Base-by-base conservation (phyloP, 2,113 vertebrate species). In the Scolopax mira region DNA sequence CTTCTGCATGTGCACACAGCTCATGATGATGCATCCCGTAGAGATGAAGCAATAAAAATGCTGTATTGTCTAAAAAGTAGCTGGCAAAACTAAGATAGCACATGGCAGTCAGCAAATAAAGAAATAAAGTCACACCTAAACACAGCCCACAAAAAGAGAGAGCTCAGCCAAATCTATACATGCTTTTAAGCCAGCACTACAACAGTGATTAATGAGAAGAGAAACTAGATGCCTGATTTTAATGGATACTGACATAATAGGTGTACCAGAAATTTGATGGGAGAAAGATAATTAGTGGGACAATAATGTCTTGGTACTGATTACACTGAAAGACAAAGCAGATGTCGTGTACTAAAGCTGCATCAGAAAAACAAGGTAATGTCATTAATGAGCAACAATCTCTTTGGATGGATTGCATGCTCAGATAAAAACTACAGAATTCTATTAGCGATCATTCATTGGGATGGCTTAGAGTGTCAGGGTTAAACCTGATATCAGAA, bases 291-390 rank as follows among this genome's bases (percentile, higher is more conserved):
- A 95, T 93, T 89, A 93, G 83, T 31, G 61, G 78, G 89, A 93
- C 91, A 92, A 87, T 94, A 96, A 90, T 0, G 1, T 87, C 86
- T 90, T 89, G 83, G 58, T 92, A 74, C 86, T 79, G 90, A 96
- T 94, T 93, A 96, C 69, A 60, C 80, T 28, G 65, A 90, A 94
- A 92, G 83, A 93, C 94, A 96, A 93, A 94, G 86, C 89, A 94
- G 86, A 75, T 95, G 89, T 79, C 77, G 23, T 42, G 73, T 89
- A 89, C 89, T 75, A 48, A 94, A 92, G 54, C 75, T 96, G 94
- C 93, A 90, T 85, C 79, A 85, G 71, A 93, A 85, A 82, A 91
- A 89, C 75, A 88, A 89, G 92, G 74, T 94, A 93, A 94, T 75
- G 71, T 79, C 93, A 69, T 89, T 91, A 93, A 88, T n/a, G 62